These are phyloP conservation scores for Pundamilia nyererei DNA, from an alignment of 2,113 vertebrate genomes.

Conservation along the genomic window DNA sequence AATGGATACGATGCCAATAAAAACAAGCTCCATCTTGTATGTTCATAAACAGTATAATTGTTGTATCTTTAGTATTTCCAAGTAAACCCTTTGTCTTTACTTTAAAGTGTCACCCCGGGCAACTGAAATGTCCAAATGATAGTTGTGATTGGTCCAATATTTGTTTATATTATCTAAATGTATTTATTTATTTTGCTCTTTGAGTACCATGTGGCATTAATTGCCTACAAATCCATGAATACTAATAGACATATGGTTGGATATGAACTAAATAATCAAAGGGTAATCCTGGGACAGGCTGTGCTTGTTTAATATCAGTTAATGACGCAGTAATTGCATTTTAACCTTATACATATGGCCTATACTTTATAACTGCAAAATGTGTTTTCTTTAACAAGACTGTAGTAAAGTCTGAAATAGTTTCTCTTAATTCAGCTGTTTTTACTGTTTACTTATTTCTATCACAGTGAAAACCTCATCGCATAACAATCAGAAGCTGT, in stretches of 20 bases:
- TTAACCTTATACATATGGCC: neutral
- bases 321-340: neutral
- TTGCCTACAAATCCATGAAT: neutral
- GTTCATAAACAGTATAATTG: neutral
- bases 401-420: neutral
- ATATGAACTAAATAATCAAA: neutral
- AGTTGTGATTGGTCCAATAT: neutral
- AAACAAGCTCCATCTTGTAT: neutral
- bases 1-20: neutral
- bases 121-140: neutral
- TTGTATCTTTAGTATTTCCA: neutral
- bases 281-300: conserved; percentile 31
- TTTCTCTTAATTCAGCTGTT: neutral
- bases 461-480: neutral
- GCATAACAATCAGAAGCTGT: neutral
- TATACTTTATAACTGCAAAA: neutral
- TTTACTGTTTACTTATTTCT: neutral
- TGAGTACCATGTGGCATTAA: neutral
- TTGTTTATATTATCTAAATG: neutral
- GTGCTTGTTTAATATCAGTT: neutral
- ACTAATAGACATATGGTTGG: neutral
- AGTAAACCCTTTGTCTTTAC: neutral
- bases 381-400: neutral
- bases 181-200: neutral
- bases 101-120: accelerated